Conservation (phyloP, 1,140 invertebrate species). For the Grapholita molesta region DNA sequence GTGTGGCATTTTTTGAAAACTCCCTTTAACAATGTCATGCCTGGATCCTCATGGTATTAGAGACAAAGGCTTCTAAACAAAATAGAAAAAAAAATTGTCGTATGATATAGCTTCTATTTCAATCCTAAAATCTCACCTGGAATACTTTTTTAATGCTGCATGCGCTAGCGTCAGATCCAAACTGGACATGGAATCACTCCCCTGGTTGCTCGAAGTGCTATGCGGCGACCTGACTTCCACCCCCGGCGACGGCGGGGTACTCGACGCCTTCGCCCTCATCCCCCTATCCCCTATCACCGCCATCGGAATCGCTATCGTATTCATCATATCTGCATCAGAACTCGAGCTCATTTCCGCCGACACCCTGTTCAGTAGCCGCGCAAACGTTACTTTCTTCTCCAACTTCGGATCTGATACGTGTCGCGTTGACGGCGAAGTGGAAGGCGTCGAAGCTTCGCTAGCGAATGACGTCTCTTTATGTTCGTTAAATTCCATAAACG, state of each 20-base stretch:
- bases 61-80: background rate
- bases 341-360: slow-evolving; percentile 86
- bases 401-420: slow-evolving; percentile 81
- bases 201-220: slow-evolving; percentile 83
- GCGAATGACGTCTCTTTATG: slow-evolving; percentile 80
- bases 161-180: slow-evolving; percentile 79
- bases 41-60: background rate
- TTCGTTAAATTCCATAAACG: slow-evolving; percentile 67
- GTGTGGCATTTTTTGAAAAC: no score
- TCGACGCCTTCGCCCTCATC: slow-evolving; percentile 67
- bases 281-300: slow-evolving; percentile 67
- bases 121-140: slow-evolving; percentile 43
- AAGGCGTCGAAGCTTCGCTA: slow-evolving; percentile 67
- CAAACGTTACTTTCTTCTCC: slow-evolving; percentile 88
- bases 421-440: slow-evolving; percentile 73
- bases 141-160: slow-evolving; percentile 68
- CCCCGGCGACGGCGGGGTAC: slow-evolving; percentile 75
- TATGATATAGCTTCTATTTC: background rate
- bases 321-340: slow-evolving; percentile 80
- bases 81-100: no score
- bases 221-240: slow-evolving; percentile 80
- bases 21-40: background rate
- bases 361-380: slow-evolving; percentile 84
- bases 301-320: slow-evolving; percentile 75
- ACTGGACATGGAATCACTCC: slow-evolving; percentile 84